Conservation (phyloP, 2,888 invertebrate genomes). For the Erebia aethiops region DNA sequence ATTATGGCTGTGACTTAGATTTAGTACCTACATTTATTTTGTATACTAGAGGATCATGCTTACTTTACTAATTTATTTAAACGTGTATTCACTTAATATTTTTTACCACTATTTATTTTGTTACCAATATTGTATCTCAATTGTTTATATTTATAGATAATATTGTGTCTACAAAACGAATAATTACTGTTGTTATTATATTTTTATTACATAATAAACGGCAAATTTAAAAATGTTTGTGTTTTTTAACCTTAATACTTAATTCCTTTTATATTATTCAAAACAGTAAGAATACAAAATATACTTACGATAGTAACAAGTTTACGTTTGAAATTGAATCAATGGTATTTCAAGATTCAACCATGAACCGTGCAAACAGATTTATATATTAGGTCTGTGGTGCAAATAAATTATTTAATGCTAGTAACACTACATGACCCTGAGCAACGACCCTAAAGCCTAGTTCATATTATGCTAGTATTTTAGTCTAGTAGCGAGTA, state of each 20-base stretch:
- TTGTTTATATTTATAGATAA: too few relatives aligned
- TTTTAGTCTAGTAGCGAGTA: too few relatives aligned
- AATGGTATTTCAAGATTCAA: too few relatives aligned
- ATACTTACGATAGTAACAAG: too few relatives aligned
- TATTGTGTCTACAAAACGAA: not conserved
- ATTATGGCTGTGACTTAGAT: conserved; percentile 45
- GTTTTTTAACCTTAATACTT: not conserved
- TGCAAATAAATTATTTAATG: not conserved
- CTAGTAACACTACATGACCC: conserved; percentile 8
- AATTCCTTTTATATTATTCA: too few relatives aligned
- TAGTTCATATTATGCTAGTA: too few relatives aligned
- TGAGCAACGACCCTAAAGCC: not conserved
- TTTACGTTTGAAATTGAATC: too few relatives aligned
- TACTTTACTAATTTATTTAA: not conserved
- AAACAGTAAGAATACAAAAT: too few relatives aligned
- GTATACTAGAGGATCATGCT: not conserved
- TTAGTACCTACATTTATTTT: conserved; percentile 9
- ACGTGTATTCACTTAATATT: not conserved
- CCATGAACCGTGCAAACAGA: too few relatives aligned
- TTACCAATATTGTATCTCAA: not conserved
- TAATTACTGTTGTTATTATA: not conserved
- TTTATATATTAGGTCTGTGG: too few relatives aligned
- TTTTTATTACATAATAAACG: conserved; percentile 6
- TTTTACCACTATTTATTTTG: not conserved
- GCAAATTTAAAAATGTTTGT: not conserved